These are phyloP conservation scores for Galendromus occidentalis DNA, from an alignment of 1,140 invertebrate species.

Conservation along the genomic window DNA sequence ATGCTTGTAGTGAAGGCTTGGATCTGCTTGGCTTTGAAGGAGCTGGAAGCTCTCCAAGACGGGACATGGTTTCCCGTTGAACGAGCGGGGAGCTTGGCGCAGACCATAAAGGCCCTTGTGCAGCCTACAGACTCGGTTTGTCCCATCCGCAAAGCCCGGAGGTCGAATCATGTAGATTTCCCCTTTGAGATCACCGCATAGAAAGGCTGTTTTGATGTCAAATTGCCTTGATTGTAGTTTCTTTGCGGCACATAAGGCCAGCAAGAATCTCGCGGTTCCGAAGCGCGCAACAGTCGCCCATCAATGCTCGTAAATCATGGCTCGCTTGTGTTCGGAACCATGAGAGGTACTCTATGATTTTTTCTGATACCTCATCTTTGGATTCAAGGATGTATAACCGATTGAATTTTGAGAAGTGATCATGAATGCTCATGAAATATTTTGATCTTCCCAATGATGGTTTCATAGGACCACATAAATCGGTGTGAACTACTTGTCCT, in stretches of 20 bases:
- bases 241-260: slow-evolving; percentile 22
- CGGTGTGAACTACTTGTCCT: too few species aligned
- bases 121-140: slow-evolving; percentile 14
- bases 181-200: slow-evolving; percentile 26
- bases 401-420: too few species aligned
- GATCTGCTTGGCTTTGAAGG: slow-evolving; percentile 15
- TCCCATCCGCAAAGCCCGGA: slow-evolving; percentile 14
- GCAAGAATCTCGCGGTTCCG: slow-evolving; percentile 22
- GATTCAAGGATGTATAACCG: too few species aligned
- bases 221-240: slow-evolving; percentile 23
- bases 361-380: too few species aligned
- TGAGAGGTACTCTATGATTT: too few species aligned
- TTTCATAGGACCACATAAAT: too few species aligned
- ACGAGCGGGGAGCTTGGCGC: slow-evolving; percentile 19
- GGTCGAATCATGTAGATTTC: slow-evolving; percentile 28
- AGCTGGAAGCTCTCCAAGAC: slow-evolving; percentile 17
- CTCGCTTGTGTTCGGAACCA: too few species aligned
- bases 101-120: slow-evolving; percentile 21
- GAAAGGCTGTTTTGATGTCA: slow-evolving; percentile 24
- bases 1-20: slow-evolving; percentile 14
- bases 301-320: too few species aligned
- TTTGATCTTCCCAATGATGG: too few species aligned
- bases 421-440: too few species aligned
- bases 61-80: slow-evolving; percentile 16
- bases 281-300: slow-evolving; percentile 16